Evolutionary conservation across 30 jellyfish, hydroid and myxozoan species (phyloP), one percentile per base, ranked within the genome.

Genomic region (Cassiopea andromeda): DNA sequence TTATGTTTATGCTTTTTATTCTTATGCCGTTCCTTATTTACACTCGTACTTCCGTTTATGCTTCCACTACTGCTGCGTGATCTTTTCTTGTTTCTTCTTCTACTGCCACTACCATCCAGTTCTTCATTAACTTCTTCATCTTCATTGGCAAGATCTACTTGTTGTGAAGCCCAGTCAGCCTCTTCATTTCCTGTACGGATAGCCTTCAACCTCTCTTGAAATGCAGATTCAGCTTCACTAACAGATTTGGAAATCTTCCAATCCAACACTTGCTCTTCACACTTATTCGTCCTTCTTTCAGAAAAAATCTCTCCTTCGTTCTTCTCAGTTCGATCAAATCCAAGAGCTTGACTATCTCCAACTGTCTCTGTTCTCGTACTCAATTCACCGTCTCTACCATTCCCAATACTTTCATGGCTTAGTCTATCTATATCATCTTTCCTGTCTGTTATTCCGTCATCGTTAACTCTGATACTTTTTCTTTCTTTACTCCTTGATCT

Each of bases 31-130:
- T 44, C 76, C n/a, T 81, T 67, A 44, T 48, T 81, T 68, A 46
- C 85, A 46, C 85, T 73, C 46, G 69, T 60, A 60, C 64, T 17
- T 58, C 82, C 68, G 38, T 75, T 82, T 1, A 68, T 68, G 54
- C 89, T 76, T 57, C 93, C 69, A 68, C 78, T 75, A 16, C 81
- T 61, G 73, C 90, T 64, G 27, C 73, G 73, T 64, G 73, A 64
- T 64, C 73, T 60, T 66, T 48, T 48, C 38, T 81, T 81, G 1
- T 44, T 66, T 45, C 72, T 64, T 81, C 90, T 64, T 69, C 18
- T 50, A 66, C 6, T 17, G 2, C 2, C 75, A 47, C 27, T 64
- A 6, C 16, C 50, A 44, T 75, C 5, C 7, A 2, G 4, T 44
- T 78, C 75, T 50, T 75, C 54, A 7, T 16, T 48, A n/a, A 78